phyloP scores from a whole-genome alignment of 2,113 vertebrate species.

The human (Homo sapiens) region DNA sequence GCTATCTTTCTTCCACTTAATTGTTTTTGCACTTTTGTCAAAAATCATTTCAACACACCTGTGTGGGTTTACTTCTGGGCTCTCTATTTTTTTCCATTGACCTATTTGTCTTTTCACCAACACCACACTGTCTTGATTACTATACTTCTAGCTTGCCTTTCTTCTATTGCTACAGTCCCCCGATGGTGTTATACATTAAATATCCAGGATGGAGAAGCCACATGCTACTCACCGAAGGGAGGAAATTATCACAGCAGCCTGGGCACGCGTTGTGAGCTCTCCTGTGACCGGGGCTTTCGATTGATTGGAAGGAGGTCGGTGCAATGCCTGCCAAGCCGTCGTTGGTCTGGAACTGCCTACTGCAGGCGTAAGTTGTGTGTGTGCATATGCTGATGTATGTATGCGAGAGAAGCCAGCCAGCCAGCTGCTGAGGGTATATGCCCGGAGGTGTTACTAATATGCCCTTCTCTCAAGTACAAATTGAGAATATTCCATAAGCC shows the following conservation, averaged over 20 bases:
- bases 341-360: constrained; percentile 93
- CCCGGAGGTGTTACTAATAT: neutral
- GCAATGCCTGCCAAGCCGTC: constrained; percentile 89
- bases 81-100: neutral
- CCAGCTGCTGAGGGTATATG: neutral
- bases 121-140: neutral
- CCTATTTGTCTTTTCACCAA: neutral
- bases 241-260: constrained; percentile 88
- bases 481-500: constrained; percentile 3
- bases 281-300: constrained; percentile 91
- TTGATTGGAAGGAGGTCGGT: constrained; percentile 89
- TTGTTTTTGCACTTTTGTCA: constrained; percentile 24
- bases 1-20: neutral
- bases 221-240: constrained; percentile 91
- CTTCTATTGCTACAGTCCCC: constrained; percentile 77
- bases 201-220: constrained; percentile 90
- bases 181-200: constrained; percentile 91
- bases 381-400: neutral
- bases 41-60: constrained; percentile 23
- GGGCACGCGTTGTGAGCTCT: constrained; percentile 92
- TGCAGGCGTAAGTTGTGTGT: constrained; percentile 91
- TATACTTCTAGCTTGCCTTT: constrained; percentile 39
- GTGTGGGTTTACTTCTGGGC: neutral
- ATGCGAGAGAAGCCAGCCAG: neutral
- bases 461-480: neutral